Evolutionary conservation across 1,140 invertebrate species (phyloP).

Genomic region (Scaptomyza graminum): DNA sequence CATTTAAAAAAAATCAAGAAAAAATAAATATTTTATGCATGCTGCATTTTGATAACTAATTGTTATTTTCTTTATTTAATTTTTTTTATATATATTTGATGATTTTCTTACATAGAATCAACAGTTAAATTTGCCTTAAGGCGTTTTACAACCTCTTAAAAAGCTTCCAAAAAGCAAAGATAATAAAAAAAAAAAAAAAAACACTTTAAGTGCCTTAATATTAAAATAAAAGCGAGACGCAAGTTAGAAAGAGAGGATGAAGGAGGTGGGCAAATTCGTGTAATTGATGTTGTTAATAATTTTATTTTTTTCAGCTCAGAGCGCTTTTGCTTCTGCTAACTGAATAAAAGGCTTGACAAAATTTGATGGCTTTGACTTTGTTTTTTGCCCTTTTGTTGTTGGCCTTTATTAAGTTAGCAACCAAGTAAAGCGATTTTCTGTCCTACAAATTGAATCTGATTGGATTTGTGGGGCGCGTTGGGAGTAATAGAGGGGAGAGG

Average conservation of each 20-base stretch:
- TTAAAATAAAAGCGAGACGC: slow-evolving; percentile 56
- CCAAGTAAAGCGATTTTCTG: slow-evolving; percentile 28
- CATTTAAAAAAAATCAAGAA: no score
- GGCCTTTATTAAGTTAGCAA: slow-evolving; percentile 38
- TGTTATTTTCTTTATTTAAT: no score
- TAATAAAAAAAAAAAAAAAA: not conserved
- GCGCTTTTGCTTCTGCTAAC: slow-evolving; percentile 45
- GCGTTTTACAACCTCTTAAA: not conserved
- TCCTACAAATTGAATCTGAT: slow-evolving; percentile 18
- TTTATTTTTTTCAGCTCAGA: slow-evolving; percentile 11
- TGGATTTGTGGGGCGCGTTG: not conserved
- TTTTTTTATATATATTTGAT: no score
- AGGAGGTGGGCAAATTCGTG: slow-evolving; percentile 60
- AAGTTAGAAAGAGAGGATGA: slow-evolving; percentile 28
- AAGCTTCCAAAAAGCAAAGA: not conserved
- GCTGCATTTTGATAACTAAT: no score
- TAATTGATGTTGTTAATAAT: not conserved
- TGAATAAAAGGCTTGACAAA: slow-evolving; percentile 48
- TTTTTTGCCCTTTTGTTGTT: slow-evolving; percentile 13
- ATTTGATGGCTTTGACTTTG: slow-evolving; percentile 7
- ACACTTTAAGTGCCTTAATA: slow-evolving; percentile 70
- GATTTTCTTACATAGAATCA: no score
- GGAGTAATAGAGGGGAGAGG: not conserved
- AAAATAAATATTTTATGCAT: no score
- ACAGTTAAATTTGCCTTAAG: no score